Evolutionary conservation across 2,797 vertebrate species (phyloP), one percentile per base, ranked within the genome.

Genomic region (Neoniphon sammara): DNA sequence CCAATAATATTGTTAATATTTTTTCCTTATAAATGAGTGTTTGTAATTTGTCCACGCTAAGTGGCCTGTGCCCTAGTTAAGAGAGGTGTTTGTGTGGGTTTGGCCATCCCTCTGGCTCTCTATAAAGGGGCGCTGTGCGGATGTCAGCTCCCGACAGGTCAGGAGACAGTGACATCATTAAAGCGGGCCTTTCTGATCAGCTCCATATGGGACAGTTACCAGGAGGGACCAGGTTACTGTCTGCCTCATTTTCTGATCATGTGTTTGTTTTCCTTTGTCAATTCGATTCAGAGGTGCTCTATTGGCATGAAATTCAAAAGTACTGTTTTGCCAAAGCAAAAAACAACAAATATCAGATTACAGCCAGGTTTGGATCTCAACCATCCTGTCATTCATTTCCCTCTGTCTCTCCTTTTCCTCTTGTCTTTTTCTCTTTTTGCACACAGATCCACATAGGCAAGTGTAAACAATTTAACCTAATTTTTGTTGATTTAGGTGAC

Each of bases 101-200:
- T 5, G 56, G 66, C 74, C 53, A 9, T 80, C 83, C 82, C 85
- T 77, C 66, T 87, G 83, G 86, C 80, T 85, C 80, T 80, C 85
- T 70, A 83, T 90, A 90, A 91, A 90, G 66, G 56, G 71, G 70
- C 62, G 73, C 84, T 84, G 82, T 71, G 74, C 78, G 79, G 80
- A 88, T 87, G 87, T 87, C 73, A 70, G 79, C 81, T 74, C 80
- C 70, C 2, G 12, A 87, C 84, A 89, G 84, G 88, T 92, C 91
- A 91, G 77, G 85, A 89, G 86, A 89, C 87, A 82, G 87, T 89
- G 89, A 87, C 89, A 87, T 93, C 81, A 90, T 93, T 91, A 93
- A 93, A 92, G 81, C 65, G 17, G 63, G 65, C 63, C 82, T 56
- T 84, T 87, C 81, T 90, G 90, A 92, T 91, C 87, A 82, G 74